A percentile compares a stretch with the other conserved stretches of the same genome.
phyloP scores from a whole-genome alignment of 64 coral and sea anemone species.

The Stylophora pistillata region DNA sequence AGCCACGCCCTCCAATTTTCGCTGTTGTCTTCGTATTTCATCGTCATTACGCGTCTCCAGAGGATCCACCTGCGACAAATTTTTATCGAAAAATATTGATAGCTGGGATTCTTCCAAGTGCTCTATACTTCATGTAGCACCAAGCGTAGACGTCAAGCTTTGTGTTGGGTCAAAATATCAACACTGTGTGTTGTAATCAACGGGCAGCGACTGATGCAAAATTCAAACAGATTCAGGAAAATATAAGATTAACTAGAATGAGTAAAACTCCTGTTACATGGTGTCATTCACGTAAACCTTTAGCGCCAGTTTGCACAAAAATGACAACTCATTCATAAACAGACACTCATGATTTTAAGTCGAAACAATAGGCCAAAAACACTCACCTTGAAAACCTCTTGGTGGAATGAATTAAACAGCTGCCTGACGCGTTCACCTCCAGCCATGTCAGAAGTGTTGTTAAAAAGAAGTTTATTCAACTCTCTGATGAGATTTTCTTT shows the following conservation, averaged over 20 bases:
- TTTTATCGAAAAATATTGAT: background rate
- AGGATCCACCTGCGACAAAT: conserved; percentile 44
- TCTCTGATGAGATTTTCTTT: conserved; percentile 55
- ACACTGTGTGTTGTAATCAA: no score
- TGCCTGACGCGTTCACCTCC: conserved; percentile 70
- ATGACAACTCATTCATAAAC: no score
- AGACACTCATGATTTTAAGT: background rate
- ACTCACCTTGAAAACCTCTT: background rate
- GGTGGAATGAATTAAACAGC: conserved; percentile 47
- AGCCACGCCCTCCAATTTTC: conserved; percentile 63
- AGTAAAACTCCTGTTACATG: no score
- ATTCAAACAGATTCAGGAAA: no score
- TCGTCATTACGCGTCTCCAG: conserved; percentile 38
- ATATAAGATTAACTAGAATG: no score
- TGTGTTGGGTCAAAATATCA: no score
- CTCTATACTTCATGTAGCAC: background rate
- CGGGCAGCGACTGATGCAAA: no score
- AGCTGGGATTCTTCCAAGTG: background rate
- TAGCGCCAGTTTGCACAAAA: no score
- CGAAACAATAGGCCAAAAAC: background rate
- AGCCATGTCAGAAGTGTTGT: conserved; percentile 48
- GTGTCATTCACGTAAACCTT: no score
- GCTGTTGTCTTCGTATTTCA: conserved; percentile 45
- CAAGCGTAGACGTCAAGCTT: no score
- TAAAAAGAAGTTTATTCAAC: conserved; percentile 62